Evolutionary conservation across 2,797 vertebrate genomes (phyloP).

Genomic region (Manis crassicaudata): DNA sequence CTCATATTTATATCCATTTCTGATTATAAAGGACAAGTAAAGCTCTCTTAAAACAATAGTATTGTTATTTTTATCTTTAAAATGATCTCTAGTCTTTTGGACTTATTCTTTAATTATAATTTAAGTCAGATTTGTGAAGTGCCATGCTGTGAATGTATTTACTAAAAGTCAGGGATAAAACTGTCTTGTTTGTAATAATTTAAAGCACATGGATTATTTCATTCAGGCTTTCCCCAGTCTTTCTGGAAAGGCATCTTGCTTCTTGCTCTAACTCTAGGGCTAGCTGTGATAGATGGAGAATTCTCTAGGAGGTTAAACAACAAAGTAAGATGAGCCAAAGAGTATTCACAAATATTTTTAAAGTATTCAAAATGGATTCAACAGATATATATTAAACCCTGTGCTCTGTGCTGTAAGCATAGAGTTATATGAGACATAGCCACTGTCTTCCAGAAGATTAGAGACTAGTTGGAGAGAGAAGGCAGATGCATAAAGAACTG

Average conservation of each 20-base stretch:
- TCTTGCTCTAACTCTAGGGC: background rate
- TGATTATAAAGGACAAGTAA: slow-evolving; percentile 49
- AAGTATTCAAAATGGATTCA: slow-evolving; percentile 16
- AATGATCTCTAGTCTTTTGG: background rate
- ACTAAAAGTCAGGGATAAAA: slow-evolving; percentile 5
- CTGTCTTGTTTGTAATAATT: slow-evolving; percentile 25
- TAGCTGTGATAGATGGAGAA: background rate
- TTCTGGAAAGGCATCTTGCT: slow-evolving; percentile 26
- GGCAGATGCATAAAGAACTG: background rate
- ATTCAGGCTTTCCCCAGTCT: background rate
- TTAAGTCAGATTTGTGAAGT: slow-evolving; percentile 25
- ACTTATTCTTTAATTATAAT: slow-evolving; percentile 12
- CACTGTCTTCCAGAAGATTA: background rate
- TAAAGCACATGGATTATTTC: slow-evolving; percentile 4
- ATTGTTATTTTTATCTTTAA: slow-evolving; percentile 1
- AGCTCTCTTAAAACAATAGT: slow-evolving; percentile 28
- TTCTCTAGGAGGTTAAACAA: slow-evolving; percentile 34
- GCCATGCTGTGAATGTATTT: background rate
- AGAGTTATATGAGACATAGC: background rate
- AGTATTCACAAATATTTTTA: slow-evolving; percentile 32
- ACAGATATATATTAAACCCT: slow-evolving; percentile 26
- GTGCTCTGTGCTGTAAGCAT: background rate
- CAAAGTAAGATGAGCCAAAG: slow-evolving; percentile 36
- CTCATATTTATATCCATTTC: background rate
- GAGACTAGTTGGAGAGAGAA: background rate